Percentiles rank a stretch among this genome's conserved stretches.
phyloP scores from a whole-genome alignment of 2,888 invertebrate genomes.

The Oscheius myriophilus region DNA sequence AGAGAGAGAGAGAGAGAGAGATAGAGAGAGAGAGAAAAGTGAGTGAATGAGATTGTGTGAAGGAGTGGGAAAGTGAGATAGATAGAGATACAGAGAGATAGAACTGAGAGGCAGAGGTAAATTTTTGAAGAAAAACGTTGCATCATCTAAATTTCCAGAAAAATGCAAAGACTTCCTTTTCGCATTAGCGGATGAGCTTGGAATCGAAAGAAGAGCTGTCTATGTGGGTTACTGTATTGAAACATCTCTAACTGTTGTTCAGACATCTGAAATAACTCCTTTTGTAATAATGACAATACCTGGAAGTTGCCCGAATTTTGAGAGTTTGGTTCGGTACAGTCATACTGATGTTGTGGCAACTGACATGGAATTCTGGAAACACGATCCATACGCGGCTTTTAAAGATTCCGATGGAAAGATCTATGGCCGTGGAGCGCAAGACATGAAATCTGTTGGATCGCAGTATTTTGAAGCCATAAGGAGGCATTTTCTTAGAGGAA shows the following conservation, averaged over 20 bases:
- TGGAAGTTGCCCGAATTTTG: constrained; percentile 80
- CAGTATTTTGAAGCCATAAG: constrained; percentile 81
- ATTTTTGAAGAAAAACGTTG: too few relatives aligned
- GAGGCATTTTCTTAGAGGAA: constrained; percentile 76
- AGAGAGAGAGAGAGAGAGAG: too few relatives aligned
- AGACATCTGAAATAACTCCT: constrained; percentile 79
- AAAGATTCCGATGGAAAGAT: constrained; percentile 87
- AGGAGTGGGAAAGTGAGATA: too few relatives aligned
- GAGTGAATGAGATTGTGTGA: too few relatives aligned
- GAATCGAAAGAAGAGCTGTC: constrained; percentile 46
- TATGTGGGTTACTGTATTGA: constrained; percentile 16
- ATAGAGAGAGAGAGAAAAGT: too few relatives aligned
- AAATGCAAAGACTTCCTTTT: constrained; percentile 62
- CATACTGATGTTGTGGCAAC: constrained; percentile 98
- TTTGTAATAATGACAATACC: constrained; percentile 85
- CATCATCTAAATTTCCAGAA: constrained; percentile 47
- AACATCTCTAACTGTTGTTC: constrained; percentile 73
- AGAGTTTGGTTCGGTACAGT: constrained; percentile 85
- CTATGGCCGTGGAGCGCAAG: constrained; percentile 81
- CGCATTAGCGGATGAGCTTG: constrained; percentile 61
- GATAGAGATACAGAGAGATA: background rate
- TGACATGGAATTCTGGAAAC: constrained; percentile 88
- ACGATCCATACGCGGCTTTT: constrained; percentile 87
- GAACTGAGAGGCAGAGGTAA: too few relatives aligned
- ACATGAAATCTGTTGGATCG: constrained; percentile 85